Evolutionary conservation across 2,113 vertebrate genomes (phyloP).

Genomic region (Elanus axillaris): DNA sequence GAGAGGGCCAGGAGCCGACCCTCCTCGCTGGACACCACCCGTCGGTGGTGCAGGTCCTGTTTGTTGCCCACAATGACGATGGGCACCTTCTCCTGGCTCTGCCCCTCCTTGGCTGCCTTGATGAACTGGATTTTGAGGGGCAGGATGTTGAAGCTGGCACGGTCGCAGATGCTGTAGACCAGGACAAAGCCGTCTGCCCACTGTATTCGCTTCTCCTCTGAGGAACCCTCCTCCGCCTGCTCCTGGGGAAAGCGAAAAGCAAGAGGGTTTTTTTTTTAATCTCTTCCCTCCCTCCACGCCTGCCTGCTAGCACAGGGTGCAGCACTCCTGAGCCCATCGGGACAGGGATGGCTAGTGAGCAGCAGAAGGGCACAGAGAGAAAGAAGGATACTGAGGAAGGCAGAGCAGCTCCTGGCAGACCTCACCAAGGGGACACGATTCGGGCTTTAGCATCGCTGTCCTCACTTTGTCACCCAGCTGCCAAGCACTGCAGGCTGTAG

Average conservation of each 20-base stretch:
- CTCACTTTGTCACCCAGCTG: not conserved
- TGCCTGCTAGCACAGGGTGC: not conserved
- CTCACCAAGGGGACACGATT: not conserved
- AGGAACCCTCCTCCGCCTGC: slow-evolving; percentile 49
- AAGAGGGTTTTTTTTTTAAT: not conserved
- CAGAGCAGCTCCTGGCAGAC: not conserved
- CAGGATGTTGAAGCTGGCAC: slow-evolving; percentile 81
- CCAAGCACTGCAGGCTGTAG: not conserved
- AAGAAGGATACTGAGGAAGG: not conserved
- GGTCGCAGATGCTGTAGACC: slow-evolving; percentile 87
- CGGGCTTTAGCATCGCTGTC: not conserved
- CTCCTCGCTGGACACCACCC: slow-evolving; percentile 82
- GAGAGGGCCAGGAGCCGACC: slow-evolving; percentile 81
- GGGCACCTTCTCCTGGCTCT: slow-evolving; percentile 74
- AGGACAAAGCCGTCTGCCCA: slow-evolving; percentile 86
- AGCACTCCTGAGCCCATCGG: rapidly evolving
- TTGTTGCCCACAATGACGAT: slow-evolving; percentile 87
- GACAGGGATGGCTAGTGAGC: not conserved
- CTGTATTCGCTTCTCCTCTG: slow-evolving; percentile 78
- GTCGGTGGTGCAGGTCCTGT: slow-evolving; percentile 77
- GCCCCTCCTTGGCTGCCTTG: slow-evolving; percentile 75
- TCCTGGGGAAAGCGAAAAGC: slow-evolving; percentile 63
- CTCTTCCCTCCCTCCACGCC: rapidly evolving
- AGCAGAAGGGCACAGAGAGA: not conserved
- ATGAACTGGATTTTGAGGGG: slow-evolving; percentile 78